Percentiles rank a stretch among this genome's conserved stretches.
Evolutionary conservation across 2,113 vertebrate species (phyloP).

Genomic region (Pongo abelii): DNA sequence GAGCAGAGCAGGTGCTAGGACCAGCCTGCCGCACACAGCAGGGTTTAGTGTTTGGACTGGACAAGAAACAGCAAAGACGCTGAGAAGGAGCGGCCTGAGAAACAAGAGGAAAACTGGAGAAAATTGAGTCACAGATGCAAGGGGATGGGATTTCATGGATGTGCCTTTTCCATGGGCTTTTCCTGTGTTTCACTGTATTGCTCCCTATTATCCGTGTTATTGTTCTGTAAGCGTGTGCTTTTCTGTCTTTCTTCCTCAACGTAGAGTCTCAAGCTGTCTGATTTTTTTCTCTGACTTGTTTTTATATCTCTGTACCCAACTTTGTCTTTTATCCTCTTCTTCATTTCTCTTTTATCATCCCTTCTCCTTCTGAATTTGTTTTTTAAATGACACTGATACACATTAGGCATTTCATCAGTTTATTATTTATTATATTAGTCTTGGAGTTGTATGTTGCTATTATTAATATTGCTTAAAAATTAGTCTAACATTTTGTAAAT

Average conservation of each 20-base stretch:
- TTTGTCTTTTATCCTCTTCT: neutral
- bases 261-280: neutral
- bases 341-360: neutral
- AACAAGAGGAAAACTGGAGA: neutral
- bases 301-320: neutral
- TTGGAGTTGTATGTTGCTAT: neutral
- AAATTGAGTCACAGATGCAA: neutral
- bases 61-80: neutral
- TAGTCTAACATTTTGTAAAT: neutral
- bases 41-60: neutral
- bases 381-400: neutral
- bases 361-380: neutral
- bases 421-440: neutral
- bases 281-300: neutral
- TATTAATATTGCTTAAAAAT: neutral
- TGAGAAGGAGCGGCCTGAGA: neutral
- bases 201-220: neutral
- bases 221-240: neutral
- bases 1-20: neutral
- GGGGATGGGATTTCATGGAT: neutral
- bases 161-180: neutral
- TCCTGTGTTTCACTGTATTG: neutral
- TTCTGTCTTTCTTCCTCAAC: neutral
- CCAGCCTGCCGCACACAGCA: neutral
- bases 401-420: neutral